Percentiles rank a stretch among this genome's conserved stretches.
Conservation (phyloP, 2,888 invertebrate genomes). For the Priocnemis perturbator region DNA sequence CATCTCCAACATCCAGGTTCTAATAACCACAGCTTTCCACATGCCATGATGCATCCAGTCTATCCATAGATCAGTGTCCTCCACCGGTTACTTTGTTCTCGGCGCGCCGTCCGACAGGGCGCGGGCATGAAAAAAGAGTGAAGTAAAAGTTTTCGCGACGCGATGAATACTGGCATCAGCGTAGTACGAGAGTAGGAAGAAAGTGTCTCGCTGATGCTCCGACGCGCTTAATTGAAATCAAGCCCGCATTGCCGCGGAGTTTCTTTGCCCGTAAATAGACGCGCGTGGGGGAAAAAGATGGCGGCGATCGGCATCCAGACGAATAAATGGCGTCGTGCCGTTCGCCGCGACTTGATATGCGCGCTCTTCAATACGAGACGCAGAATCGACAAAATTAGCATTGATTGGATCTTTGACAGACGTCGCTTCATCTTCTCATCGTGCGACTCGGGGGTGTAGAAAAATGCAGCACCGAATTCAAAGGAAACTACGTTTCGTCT, state of each 20-base stretch:
- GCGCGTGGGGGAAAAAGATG: not conserved
- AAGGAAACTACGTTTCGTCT: no score
- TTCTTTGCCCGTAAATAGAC: slow-evolving; percentile 35
- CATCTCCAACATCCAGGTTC: no score
- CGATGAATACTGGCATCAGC: slow-evolving; percentile 52
- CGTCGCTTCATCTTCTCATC: no score
- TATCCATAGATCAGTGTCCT: not conserved
- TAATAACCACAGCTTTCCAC: no score
- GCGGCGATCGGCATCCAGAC: not conserved
- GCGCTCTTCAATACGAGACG: no score
- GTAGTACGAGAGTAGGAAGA: slow-evolving; percentile 16
- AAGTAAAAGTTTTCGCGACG: not conserved
- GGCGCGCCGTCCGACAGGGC: not conserved
- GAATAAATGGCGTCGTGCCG: slow-evolving; percentile 8
- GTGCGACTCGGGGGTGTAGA: no score
- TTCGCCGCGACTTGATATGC: not conserved
- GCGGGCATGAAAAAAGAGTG: not conserved
- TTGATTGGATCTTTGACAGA: no score
- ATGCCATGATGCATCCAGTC: not conserved
- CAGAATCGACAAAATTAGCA: no score
- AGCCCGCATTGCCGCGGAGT: slow-evolving; percentile 46
- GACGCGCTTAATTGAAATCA: slow-evolving; percentile 61
- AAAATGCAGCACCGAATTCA: no score
- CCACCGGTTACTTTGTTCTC: slow-evolving; percentile 4
- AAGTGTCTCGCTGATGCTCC: slow-evolving; percentile 25